Evolutionary conservation across 2,888 invertebrate species (phyloP), one percentile per base, ranked within the genome.

Genomic region (Aleiodes alternator): DNA sequence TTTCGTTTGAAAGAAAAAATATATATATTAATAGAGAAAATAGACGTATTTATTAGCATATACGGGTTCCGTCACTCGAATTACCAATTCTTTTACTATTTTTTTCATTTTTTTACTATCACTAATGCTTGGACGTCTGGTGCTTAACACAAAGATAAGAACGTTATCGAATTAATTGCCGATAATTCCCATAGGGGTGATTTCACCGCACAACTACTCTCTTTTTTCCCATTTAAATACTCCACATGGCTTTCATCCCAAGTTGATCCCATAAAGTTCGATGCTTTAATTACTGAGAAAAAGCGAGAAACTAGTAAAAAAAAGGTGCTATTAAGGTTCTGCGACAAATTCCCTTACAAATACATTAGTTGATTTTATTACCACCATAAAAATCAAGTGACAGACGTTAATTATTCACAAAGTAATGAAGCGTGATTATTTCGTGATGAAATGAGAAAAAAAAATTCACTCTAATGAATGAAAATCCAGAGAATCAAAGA

Each of bases 151-250:
- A n/a, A 23, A 43, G 68, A 68, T 68, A 68, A 51, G 64, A 12
- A 23, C 16, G 23, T 50, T 68, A 68, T 68, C 68, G 68, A 14
- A 50, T 81, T 82, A 83, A 82, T 84, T 84, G 81, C 78, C 77
- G 80, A 84, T 79, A 82, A 82, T 66, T 69, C 14, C 31, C 74
- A 80, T 80, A 79, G 78, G 80, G 80, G 80, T 79, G 78, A 79
- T 78, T 79, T 79, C 78, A 61, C 38, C 4, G 51, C 16, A 23
- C 23, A 23, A 23, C 38, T 61, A n/a, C 51, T n/a, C 51, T 51
- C 55, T 16, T 48, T 50, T n/a, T 23, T 29, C 23, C 23, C 51
- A n/a, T 23, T 7, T n/a, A 53, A 14, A 48, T 23, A 23, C 29
- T n/a, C 12, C 68, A 68, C 51, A 68, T 68, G 68, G 68, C 51